Evolutionary conservation across 2,797 vertebrate species (phyloP).

Genomic region (Melanotaenia boesemani): DNA sequence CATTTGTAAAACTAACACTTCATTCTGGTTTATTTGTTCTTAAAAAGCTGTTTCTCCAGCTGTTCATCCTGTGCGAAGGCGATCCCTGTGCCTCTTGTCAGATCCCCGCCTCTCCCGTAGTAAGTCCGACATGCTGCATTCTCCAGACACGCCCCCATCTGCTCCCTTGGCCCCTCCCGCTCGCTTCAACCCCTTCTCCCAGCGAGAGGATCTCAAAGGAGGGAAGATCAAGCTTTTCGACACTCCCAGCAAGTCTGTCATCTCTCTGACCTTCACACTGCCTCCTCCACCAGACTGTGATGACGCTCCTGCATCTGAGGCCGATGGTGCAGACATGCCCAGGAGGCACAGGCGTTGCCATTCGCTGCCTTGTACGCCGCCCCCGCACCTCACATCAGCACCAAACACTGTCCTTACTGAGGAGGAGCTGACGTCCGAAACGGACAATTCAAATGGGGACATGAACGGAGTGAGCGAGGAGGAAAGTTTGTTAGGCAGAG

Average conservation of each 20-base stretch:
- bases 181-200: constrained; percentile 95
- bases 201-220: constrained; percentile 92
- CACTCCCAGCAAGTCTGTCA: constrained; percentile 92
- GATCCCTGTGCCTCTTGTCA: constrained; percentile 70
- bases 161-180: constrained; percentile 61
- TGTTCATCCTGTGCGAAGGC: constrained; percentile 37
- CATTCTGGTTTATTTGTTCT: not conserved
- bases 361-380: constrained; percentile 90
- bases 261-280: constrained; percentile 90
- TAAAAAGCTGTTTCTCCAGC: constrained; percentile 36
- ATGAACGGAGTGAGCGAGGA: constrained; percentile 18
- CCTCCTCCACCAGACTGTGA: constrained; percentile 81
- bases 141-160: constrained; percentile 62
- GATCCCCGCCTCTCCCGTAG: constrained; percentile 88
- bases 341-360: constrained; percentile 86
- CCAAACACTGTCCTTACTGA: constrained; percentile 45
- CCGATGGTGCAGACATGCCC: constrained; percentile 53
- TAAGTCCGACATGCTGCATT: constrained; percentile 87
- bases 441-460: not conserved
- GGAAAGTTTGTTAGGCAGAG: constrained; percentile 26
- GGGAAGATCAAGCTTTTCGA: constrained; percentile 97
- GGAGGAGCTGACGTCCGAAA: constrained; percentile 27
- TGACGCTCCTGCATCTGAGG: constrained; percentile 64
- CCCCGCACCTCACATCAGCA: constrained; percentile 81
- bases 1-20: not conserved